These are phyloP conservation scores for Drosophila parthenogenetica DNA, from an alignment of 2,888 invertebrate genomes.

Conservation along the genomic window DNA sequence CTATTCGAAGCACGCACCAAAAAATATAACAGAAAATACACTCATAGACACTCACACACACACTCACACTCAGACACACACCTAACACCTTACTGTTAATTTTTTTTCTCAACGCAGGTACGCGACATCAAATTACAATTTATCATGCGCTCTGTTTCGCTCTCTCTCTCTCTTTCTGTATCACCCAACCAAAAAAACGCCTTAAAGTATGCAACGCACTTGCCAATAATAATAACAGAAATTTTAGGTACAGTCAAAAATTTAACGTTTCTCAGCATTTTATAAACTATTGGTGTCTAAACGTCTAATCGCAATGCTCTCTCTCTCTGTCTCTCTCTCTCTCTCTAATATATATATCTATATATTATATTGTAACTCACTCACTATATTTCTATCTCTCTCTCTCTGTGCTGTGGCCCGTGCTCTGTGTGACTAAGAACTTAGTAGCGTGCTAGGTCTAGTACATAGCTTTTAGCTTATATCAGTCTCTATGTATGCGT, in stretches of 20 bases:
- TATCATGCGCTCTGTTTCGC: conserved; percentile 65
- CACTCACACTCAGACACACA: conserved; percentile 38
- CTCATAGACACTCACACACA: conserved; percentile 31
- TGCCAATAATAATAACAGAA: conserved; percentile 32
- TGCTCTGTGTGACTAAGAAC: conserved; percentile 65
- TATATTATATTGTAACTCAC: conserved; percentile 34
- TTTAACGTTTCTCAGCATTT: conserved; percentile 48
- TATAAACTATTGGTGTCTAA: conserved; percentile 72
- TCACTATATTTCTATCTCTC: conserved; percentile 32
- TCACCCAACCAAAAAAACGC: conserved; percentile 18
- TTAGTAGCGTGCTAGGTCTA: conserved; percentile 74
- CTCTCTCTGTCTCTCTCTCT: conserved; percentile 49
- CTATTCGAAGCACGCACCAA: conserved; percentile 66
- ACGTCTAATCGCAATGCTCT: conserved; percentile 67
- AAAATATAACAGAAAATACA: conserved; percentile 29
- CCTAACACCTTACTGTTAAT: conserved; percentile 59
- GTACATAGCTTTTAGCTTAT: conserved; percentile 53
- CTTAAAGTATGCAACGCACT: conserved; percentile 27
- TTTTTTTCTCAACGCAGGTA: conserved; percentile 68
- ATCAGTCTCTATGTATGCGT: conserved; percentile 32
- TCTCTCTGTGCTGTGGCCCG: conserved; percentile 67
- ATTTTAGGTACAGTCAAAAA: conserved; percentile 72
- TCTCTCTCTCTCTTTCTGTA: conserved; percentile 21
- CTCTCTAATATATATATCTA: conserved; percentile 46
- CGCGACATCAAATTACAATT: conserved; percentile 70